These are phyloP conservation scores for Dryobota labecula DNA, from an alignment of 2,888 invertebrate genomes.

Conservation along the genomic window DNA sequence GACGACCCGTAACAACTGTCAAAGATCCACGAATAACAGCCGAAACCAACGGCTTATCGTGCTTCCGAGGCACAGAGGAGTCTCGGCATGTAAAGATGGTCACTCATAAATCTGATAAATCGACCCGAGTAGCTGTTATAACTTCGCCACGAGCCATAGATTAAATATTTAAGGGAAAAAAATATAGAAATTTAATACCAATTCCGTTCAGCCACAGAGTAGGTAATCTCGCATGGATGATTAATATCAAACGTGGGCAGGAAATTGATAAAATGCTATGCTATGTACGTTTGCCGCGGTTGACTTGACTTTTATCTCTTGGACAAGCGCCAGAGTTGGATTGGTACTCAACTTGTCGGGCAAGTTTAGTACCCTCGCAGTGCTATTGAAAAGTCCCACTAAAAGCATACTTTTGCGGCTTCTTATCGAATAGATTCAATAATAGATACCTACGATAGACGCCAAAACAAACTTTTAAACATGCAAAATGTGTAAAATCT, in stretches of 20 bases:
- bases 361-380: conserved; percentile 72
- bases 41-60: too few species aligned
- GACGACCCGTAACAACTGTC: too few species aligned
- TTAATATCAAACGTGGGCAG: conserved; percentile 48
- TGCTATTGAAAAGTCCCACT: conserved; percentile 70
- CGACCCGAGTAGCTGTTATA: too few species aligned
- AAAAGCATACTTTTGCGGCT: conserved; percentile 66
- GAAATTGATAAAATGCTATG: conserved; percentile 67
- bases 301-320: conserved; percentile 79
- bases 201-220: conserved; percentile 24
- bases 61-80: too few species aligned
- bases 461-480: background rate
- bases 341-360: conserved; percentile 75
- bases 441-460: background rate
- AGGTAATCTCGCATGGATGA: conserved; percentile 44
- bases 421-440: conserved; percentile 13
- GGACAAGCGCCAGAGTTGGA: conserved; percentile 78
- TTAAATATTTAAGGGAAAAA: background rate
- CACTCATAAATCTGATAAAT: too few species aligned
- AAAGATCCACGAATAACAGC: too few species aligned
- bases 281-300: conserved; percentile 68
- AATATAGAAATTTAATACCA: conserved; percentile 2
- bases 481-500: background rate
- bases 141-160: too few species aligned
- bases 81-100: too few species aligned